Evolutionary conservation across 2,113 vertebrate species (phyloP), one percentile per base, ranked within the genome.

Genomic region (Dipodomys ordii): DNA sequence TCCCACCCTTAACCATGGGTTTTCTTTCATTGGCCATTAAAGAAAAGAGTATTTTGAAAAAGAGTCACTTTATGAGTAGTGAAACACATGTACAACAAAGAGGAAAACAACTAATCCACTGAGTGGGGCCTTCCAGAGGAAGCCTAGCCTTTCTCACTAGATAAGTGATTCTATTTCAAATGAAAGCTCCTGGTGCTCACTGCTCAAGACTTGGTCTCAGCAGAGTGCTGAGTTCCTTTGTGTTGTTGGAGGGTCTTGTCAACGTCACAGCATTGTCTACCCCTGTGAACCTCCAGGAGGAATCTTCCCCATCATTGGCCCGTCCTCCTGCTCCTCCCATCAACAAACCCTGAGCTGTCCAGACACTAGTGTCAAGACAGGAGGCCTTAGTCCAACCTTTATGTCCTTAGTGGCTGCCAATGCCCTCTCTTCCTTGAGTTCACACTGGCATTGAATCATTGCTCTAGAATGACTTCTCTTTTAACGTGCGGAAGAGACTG

Each of bases 1-100:
- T 86, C 76, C 27, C 83, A 77, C 30, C n/a, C 32, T 83, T 85
- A 92, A 35, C 91, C 73, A 6, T 49, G 81, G 73, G 19, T 25
- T 95, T 90, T 87, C 76, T 95, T 93, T 83, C 32, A 74, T 88
- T 74, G 35, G 62, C 60, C 60, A 65, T 28, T 57, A 13, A 65
- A 62, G 78, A 92, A 92, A 88, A 77, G 27, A 53, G 68, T 57
- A 23, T 90, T 68, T 92, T 28, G 0, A 68, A 93, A 80, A 93
- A 81, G 30, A 85, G 81, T 76, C 67, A 67, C 44, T 30, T 68
- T 49, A 12, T 76, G 60, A 83, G 32, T 64, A 18, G 46, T 71
- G 65, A 77, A 79, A 46, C 23, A 20, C 30, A 62, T 46, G 57
- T 88, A 77, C 83, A 9, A 46, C 30, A 93, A 35, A 81, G 86